A percentile compares a stretch with the other conserved stretches of the same genome.
phyloP scores from a whole-genome alignment of 2,113 vertebrate genomes.

The Orycteropus afer region DNA sequence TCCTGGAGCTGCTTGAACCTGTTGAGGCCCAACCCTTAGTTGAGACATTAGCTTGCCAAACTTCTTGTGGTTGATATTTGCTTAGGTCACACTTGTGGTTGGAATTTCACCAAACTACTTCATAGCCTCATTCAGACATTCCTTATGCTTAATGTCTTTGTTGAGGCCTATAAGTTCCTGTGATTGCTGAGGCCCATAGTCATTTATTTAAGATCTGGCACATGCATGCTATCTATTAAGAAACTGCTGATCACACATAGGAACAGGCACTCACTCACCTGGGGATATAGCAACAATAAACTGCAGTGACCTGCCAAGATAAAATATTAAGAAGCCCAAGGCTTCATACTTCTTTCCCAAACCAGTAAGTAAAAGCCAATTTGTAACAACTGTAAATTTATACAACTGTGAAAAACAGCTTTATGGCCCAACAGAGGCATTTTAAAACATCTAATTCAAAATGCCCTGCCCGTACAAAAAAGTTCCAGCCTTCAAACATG shows the following conservation, averaged over 20 bases:
- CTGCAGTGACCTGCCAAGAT: neutral
- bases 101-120: neutral
- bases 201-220: neutral
- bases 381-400: neutral
- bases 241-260: neutral
- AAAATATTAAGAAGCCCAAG: conserved; percentile 3
- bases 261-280: neutral
- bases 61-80: neutral
- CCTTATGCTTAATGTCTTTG: neutral
- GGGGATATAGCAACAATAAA: neutral
- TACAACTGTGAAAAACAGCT: neutral
- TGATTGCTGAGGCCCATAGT: neutral
- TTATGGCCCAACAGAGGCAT: neutral
- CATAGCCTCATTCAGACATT: neutral
- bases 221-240: neutral
- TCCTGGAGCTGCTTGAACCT: neutral
- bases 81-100: neutral
- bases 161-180: neutral
- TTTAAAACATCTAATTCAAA: neutral
- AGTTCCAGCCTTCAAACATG: fast-evolving
- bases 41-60: neutral
- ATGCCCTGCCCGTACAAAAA: neutral
- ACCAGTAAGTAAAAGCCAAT: neutral
- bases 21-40: neutral
- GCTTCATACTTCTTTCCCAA: neutral